Evolutionary conservation across 2,888 invertebrate species (phyloP).

Genomic region (Tetragonula carbonaria): DNA sequence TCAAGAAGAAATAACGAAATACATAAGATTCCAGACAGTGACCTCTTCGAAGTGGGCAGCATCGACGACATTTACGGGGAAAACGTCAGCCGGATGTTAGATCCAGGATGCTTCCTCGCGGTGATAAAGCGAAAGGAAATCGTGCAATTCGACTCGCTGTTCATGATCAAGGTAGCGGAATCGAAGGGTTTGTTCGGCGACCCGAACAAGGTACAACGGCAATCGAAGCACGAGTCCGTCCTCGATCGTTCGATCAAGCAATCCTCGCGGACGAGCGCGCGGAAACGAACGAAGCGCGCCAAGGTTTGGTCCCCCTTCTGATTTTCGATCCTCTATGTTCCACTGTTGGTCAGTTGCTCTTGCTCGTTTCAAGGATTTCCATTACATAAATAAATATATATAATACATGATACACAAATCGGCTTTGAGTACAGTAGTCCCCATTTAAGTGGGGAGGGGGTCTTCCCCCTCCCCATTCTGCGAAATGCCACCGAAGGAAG

Average conservation of each 20-base stretch:
- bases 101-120: constrained; percentile 88
- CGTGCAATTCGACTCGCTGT: constrained; percentile 91
- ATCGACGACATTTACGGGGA: constrained; percentile 87
- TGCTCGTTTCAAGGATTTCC: background rate
- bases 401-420: too few relatives aligned
- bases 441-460: too few relatives aligned
- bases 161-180: constrained; percentile 93
- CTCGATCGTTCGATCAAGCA: background rate
- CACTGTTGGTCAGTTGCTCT: background rate
- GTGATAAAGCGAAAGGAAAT: constrained; percentile 90
- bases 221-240: constrained; percentile 39
- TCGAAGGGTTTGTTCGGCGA: constrained; percentile 91
- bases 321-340: background rate
- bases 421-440: too few relatives aligned
- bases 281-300: constrained; percentile 47
- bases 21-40: constrained; percentile 88
- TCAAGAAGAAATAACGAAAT: too few relatives aligned
- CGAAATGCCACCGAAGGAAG: too few relatives aligned
- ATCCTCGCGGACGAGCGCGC: background rate
- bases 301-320: constrained; percentile 37
- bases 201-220: constrained; percentile 69
- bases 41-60: constrained; percentile 88
- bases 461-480: too few relatives aligned
- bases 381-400: background rate
- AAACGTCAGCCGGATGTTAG: constrained; percentile 83